These are phyloP conservation scores for Zosterops pallidus DNA, from an alignment of 2,113 vertebrate species.

Conservation along the genomic window DNA sequence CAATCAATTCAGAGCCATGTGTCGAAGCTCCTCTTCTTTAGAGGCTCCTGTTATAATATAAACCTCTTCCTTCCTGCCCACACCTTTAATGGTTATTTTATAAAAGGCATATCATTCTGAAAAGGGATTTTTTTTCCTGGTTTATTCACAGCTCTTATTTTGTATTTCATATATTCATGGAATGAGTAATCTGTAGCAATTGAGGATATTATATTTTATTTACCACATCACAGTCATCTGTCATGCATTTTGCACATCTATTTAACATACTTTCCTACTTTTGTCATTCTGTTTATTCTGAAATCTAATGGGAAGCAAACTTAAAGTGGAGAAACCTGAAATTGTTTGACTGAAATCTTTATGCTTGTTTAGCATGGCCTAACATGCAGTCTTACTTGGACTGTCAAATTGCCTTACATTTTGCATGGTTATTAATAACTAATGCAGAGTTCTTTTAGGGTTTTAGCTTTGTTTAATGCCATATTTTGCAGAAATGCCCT, in stretches of 20 bases:
- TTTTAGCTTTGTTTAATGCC: conserved; percentile 7
- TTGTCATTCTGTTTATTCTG: background rate
- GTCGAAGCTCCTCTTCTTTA: background rate
- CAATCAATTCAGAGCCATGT: accelerated
- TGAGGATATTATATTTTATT: conserved; percentile 28
- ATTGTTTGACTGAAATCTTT: background rate
- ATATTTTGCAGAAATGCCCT: background rate
- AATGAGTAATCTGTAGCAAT: background rate
- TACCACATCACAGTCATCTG: background rate
- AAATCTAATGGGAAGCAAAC: background rate
- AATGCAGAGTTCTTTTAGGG: background rate
- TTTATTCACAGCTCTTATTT: background rate
- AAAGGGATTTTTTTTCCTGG: background rate
- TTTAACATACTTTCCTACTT: conserved; percentile 12
- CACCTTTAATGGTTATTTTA: background rate
- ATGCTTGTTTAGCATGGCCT: background rate
- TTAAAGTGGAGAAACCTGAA: background rate
- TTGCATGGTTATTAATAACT: background rate
- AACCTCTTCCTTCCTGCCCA: background rate
- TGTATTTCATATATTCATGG: background rate
- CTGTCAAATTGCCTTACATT: background rate
- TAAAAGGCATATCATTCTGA: background rate
- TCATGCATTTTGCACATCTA: background rate
- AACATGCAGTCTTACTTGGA: background rate
- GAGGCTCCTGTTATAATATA: too few relatives aligned